Evolutionary conservation across 2,797 vertebrate species (phyloP).

Genomic region (Holocentrus rufus): DNA sequence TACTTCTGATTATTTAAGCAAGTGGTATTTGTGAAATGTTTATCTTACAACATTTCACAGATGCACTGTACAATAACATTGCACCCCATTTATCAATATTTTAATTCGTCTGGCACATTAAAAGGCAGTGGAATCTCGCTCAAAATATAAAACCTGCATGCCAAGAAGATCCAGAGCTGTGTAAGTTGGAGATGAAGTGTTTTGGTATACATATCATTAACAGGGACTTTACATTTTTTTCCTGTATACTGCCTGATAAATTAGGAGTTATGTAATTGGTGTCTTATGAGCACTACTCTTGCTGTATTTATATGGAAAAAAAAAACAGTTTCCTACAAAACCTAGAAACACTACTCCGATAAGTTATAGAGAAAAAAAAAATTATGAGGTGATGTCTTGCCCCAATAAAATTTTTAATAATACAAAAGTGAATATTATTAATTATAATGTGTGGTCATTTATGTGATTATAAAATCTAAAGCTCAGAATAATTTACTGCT

Average conservation of each 20-base stretch:
- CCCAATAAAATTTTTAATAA: constrained; percentile 8
- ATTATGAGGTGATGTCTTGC: neutral
- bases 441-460: neutral
- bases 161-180: neutral
- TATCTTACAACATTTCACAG: constrained; percentile 12
- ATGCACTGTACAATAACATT: neutral
- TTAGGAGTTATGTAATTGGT: neutral
- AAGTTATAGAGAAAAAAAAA: neutral
- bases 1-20: constrained; percentile 23
- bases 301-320: constrained; percentile 9
- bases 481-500: too few species aligned
- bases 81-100: neutral
- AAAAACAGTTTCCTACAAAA: neutral
- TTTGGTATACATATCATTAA: neutral
- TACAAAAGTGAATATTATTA: constrained; percentile 10
- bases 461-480: too few species aligned
- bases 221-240: neutral
- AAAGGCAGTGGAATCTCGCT: neutral
- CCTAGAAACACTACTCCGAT: too few species aligned
- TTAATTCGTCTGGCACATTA: constrained; percentile 5
- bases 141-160: neutral
- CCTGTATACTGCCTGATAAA: neutral
- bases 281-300: neutral
- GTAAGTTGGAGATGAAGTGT: constrained; percentile 14
- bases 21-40: constrained; percentile 6